Percentiles rank a stretch among this genome's conserved stretches.
These are phyloP conservation scores for Cercopithecus petaurista DNA, from an alignment of 2,797 vertebrate genomes.

Conservation along the genomic window DNA sequence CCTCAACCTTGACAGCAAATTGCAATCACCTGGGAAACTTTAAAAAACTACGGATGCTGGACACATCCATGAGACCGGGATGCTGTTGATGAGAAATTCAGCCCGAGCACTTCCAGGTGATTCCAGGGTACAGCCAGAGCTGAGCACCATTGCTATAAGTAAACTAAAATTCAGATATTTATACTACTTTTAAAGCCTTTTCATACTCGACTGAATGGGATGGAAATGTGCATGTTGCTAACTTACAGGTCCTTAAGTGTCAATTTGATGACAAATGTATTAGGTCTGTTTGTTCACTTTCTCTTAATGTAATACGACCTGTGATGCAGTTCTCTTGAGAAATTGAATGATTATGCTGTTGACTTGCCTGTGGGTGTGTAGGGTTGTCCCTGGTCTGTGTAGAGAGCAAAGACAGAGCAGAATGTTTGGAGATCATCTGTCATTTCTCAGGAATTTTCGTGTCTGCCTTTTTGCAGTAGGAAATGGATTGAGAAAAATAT, in stretches of 20 bases:
- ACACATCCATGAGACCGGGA: neutral
- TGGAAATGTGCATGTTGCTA: neutral
- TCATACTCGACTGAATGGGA: neutral
- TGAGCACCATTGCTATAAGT: neutral
- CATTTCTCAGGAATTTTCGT: slow-evolving; percentile 33
- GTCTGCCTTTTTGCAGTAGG: neutral
- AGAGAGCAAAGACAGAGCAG: neutral
- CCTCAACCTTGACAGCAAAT: neutral
- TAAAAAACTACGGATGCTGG: neutral
- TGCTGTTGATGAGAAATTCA: neutral
- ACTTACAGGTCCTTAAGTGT: neutral
- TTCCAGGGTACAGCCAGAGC: neutral
- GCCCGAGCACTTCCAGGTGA: neutral
- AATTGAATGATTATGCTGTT: slow-evolving; percentile 30
- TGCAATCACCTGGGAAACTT: neutral
- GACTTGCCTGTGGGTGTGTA: neutral
- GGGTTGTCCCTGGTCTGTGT: neutral
- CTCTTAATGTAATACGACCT: neutral
- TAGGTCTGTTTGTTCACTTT: neutral
- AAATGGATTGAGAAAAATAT: slow-evolving; percentile 42
- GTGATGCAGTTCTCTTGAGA: neutral
- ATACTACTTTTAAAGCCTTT: neutral
- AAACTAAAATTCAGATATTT: neutral
- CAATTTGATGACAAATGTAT: neutral
- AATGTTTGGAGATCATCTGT: neutral